Evolutionary conservation across 1,140 invertebrate genomes (phyloP).

Genomic region (Scaptomyza graminum): DNA sequence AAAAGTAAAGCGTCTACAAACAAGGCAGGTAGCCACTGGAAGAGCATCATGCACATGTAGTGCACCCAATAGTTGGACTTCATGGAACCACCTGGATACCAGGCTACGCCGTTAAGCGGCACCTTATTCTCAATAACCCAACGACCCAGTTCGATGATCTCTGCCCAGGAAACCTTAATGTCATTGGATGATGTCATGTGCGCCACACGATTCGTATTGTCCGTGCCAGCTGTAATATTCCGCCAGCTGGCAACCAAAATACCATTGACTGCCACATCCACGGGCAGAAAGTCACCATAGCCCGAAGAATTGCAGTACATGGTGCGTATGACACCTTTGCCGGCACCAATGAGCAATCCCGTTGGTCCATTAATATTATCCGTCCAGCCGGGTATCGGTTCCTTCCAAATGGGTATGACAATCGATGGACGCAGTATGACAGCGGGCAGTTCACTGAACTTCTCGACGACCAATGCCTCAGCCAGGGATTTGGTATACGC

Average conservation of each 20-base stretch:
- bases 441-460: constrained; percentile 89
- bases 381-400: constrained; percentile 95
- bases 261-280: constrained; percentile 91
- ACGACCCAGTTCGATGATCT: constrained; percentile 93
- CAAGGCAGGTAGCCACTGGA: constrained; percentile 93
- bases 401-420: constrained; percentile 92
- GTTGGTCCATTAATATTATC: constrained; percentile 96
- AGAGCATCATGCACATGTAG: constrained; percentile 91
- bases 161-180: constrained; percentile 91
- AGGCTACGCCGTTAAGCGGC: constrained; percentile 91
- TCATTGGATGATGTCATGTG: constrained; percentile 90
- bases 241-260: constrained; percentile 90
- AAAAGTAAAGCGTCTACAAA: constrained; percentile 90
- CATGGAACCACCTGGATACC: constrained; percentile 95
- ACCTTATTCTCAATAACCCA: constrained; percentile 89
- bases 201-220: constrained; percentile 85
- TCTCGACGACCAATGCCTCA: constrained; percentile 92
- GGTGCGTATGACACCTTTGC: constrained; percentile 90
- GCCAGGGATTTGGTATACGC: constrained; percentile 96
- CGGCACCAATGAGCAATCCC: constrained; percentile 87
- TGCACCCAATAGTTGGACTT: constrained; percentile 91
- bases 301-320: constrained; percentile 86
- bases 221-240: constrained; percentile 79
- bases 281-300: constrained; percentile 89
- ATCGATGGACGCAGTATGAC: constrained; percentile 96